Evolutionary conservation across 2,113 vertebrate species (phyloP).

Genomic region (Chaetops frenatus): DNA sequence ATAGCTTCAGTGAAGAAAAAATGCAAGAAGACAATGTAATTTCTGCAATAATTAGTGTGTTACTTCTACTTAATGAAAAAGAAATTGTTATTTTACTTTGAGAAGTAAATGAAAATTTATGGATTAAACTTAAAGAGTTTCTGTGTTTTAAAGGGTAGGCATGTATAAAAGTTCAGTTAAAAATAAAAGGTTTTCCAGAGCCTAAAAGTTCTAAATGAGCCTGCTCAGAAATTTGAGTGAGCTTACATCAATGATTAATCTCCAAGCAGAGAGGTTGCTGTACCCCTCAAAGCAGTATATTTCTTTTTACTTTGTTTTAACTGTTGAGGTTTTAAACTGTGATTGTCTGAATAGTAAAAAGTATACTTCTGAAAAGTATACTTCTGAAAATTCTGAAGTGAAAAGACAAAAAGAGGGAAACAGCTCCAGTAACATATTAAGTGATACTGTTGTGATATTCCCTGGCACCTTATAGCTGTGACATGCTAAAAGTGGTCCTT

Average conservation of each 20-base stretch:
- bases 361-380: background rate
- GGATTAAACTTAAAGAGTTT: background rate
- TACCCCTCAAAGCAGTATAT: background rate
- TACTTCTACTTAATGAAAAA: background rate
- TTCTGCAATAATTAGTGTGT: background rate
- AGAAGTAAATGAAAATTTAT: background rate
- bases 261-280: accelerated
- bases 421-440: background rate
- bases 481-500: background rate
- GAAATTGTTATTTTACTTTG: background rate
- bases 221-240: background rate
- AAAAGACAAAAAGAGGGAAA: background rate
- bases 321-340: background rate
- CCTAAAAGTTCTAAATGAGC: background rate
- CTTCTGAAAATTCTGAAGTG: background rate
- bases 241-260: background rate
- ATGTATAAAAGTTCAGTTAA: background rate
- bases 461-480: background rate
- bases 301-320: background rate
- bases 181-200: background rate
- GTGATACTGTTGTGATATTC: background rate
- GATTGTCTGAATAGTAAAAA: background rate
- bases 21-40: background rate
- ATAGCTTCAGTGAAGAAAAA: background rate
- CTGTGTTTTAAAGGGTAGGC: background rate